Evolutionary conservation across 2,797 vertebrate species (phyloP).

Genomic region (Pangasius krempfi): DNA sequence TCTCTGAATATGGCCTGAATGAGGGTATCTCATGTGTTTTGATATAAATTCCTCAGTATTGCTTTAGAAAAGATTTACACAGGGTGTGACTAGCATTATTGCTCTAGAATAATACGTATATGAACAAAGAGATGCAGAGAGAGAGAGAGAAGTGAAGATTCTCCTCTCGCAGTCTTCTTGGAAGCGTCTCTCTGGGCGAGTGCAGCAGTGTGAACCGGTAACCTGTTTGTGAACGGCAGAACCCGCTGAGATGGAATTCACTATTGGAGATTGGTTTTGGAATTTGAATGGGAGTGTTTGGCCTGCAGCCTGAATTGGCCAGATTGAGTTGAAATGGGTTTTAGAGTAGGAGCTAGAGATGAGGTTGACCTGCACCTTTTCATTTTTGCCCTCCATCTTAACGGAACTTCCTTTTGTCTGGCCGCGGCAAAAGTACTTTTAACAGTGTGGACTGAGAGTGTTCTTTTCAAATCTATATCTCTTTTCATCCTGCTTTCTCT

Average conservation of each 20-base stretch:
- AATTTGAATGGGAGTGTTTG: conserved; percentile 63
- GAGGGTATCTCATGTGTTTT: background rate
- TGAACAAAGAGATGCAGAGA: background rate
- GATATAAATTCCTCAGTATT: background rate
- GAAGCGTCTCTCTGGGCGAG: background rate
- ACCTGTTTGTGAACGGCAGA: conserved; percentile 52
- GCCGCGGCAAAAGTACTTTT: conserved; percentile 59
- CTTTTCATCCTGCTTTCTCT: conserved; percentile 51
- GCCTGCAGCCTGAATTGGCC: conserved; percentile 56
- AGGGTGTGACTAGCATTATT: background rate
- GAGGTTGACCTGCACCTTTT: conserved; percentile 78
- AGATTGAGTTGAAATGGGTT: conserved; percentile 63
- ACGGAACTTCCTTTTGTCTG: conserved; percentile 63
- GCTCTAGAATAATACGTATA: background rate
- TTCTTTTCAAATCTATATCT: conserved; percentile 63
- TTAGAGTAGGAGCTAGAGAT: conserved; percentile 67
- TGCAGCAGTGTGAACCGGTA: conserved; percentile 39
- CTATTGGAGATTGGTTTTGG: conserved; percentile 62
- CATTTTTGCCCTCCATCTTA: conserved; percentile 64
- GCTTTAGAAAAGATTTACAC: background rate
- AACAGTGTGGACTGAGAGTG: conserved; percentile 56
- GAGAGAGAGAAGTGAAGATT: conserved; percentile 9
- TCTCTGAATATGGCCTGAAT: background rate
- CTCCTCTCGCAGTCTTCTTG: background rate
- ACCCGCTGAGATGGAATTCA: conserved; percentile 56